Conservation (phyloP, 2,888 invertebrate genomes). For the Frankliniella fusca region DNA sequence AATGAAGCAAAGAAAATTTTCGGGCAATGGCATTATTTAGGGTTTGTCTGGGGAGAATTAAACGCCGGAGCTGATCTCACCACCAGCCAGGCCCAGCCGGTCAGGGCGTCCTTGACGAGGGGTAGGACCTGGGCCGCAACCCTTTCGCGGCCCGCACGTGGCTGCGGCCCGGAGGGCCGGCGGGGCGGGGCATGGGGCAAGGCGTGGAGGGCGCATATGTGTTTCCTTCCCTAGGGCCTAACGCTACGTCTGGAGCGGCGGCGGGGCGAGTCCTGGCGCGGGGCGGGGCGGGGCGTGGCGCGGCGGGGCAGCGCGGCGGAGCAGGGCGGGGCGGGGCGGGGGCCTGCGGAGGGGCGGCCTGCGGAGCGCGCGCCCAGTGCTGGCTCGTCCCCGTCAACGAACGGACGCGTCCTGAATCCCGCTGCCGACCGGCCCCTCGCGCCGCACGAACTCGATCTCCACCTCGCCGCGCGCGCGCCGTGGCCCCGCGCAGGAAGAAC, state of each 20-base stretch:
- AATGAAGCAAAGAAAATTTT: too few species aligned
- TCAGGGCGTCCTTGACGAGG: background rate
- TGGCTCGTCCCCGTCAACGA: slow-evolving; percentile 9
- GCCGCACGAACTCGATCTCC: background rate
- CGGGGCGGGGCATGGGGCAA: background rate
- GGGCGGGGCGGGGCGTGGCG: background rate
- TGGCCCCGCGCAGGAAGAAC: background rate
- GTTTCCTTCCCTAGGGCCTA: slow-evolving; percentile 1
- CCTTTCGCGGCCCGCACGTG: background rate
- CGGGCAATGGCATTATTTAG: too few species aligned
- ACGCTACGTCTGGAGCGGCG: background rate
- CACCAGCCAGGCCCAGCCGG: background rate
- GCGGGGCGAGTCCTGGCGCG: background rate
- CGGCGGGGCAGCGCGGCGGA: background rate
- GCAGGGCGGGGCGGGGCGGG: background rate
- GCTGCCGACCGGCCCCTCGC: background rate
- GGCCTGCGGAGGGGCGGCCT: background rate
- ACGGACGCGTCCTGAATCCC: background rate
- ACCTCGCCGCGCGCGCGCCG: slow-evolving; percentile 15
- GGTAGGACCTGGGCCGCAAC: background rate
- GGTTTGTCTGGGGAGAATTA: too few species aligned
- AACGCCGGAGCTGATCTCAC: too few species aligned
- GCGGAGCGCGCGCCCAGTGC: slow-evolving; percentile 13
- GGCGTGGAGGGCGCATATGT: too few species aligned
- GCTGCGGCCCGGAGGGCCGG: background rate